Conservation (phyloP, 2,113 vertebrate genomes). For the Psittacus erithacus region DNA sequence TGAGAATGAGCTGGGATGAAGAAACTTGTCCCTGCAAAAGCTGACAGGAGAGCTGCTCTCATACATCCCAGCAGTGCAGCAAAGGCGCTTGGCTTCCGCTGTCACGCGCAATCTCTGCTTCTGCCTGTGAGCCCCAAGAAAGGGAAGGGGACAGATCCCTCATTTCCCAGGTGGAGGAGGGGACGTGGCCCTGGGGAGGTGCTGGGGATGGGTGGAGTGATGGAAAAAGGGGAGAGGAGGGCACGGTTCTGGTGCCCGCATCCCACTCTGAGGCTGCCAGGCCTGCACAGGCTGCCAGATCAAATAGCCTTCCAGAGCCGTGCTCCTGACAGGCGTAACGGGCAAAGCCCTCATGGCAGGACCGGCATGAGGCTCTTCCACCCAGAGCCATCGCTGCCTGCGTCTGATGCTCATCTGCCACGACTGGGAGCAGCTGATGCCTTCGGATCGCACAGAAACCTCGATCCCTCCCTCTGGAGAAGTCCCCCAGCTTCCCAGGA, state of each 20-base stretch:
- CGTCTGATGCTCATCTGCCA: background rate
- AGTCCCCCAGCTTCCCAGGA: background rate
- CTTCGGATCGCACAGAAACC: background rate
- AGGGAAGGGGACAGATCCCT: background rate
- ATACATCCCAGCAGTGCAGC: background rate
- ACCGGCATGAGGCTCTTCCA: background rate
- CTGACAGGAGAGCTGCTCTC: background rate
- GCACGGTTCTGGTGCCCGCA: background rate
- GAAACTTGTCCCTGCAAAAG: background rate
- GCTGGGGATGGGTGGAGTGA: background rate
- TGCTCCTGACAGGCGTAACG: background rate
- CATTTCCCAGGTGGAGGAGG: background rate
- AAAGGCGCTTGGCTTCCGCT: background rate
- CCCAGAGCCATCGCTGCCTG: background rate
- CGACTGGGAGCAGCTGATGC: constrained; percentile 53
- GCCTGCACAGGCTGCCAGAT: constrained; percentile 19
- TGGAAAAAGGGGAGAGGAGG: background rate
- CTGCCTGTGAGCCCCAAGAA: fast-evolving
- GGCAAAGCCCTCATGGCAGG: background rate
- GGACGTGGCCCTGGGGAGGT: background rate
- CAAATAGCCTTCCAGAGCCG: background rate
- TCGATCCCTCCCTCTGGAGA: background rate
- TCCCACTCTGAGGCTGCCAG: background rate
- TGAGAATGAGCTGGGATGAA: fast-evolving
- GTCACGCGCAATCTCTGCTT: background rate